Percentiles rank a stretch among this genome's conserved stretches.
These are phyloP conservation scores for Erinaceus europaeus DNA, from an alignment of 2,113 vertebrate genomes.

Conservation along the genomic window DNA sequence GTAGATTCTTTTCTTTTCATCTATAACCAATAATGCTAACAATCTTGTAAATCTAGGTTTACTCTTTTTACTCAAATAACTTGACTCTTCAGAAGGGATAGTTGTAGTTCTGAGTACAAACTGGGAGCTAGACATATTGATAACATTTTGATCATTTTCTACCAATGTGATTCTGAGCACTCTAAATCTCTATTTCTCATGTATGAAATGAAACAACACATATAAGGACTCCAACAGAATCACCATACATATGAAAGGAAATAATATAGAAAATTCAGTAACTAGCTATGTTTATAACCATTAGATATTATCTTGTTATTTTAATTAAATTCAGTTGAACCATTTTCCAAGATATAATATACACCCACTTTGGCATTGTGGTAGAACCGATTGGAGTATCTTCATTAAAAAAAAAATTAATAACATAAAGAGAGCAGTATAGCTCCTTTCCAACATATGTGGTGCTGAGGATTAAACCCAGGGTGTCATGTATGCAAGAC, in stretches of 20 bases:
- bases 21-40: background rate
- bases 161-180: slow-evolving; percentile 2
- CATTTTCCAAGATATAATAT: background rate
- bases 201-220: background rate
- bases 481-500: too few relatives aligned
- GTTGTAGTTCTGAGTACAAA: slow-evolving; percentile 1
- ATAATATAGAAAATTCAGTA: background rate
- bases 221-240: background rate
- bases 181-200: background rate
- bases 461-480: too few relatives aligned
- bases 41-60: slow-evolving; percentile 17
- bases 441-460: too few relatives aligned
- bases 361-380: background rate
- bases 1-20: background rate
- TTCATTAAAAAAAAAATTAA: too few relatives aligned
- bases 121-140: slow-evolving; percentile 17
- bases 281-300: background rate
- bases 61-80: background rate
- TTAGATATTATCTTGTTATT: background rate
- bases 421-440: too few relatives aligned
- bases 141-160: slow-evolving; percentile 11
- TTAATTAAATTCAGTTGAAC: background rate
- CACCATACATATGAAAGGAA: slow-evolving; percentile 3
- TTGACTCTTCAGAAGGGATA: slow-evolving; percentile 19
- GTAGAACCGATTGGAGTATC: background rate